Conservation (phyloP, 64 coral and sea anemone species). For the Actinia equina region DNA sequence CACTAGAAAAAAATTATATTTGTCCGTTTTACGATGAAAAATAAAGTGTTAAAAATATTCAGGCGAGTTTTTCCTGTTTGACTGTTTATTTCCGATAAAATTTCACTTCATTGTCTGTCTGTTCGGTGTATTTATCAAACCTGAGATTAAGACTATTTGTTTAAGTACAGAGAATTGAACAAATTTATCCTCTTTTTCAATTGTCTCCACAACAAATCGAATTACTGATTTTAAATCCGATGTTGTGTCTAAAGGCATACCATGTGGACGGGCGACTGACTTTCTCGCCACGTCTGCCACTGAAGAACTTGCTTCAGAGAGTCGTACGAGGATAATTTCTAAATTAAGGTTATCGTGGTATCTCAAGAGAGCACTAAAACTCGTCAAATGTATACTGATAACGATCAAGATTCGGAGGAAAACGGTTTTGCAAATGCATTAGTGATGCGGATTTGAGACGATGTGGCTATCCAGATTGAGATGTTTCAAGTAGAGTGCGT, state of each 20-base stretch:
- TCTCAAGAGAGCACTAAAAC: neutral
- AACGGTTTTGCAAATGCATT: constrained; percentile 3
- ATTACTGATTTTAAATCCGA: neutral
- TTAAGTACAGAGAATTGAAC: neutral
- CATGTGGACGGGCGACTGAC: neutral
- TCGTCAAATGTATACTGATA: neutral
- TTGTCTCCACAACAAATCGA: neutral
- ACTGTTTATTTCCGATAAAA: neutral
- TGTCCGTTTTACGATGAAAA: no score
- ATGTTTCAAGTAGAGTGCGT: neutral
- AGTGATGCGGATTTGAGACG: neutral
- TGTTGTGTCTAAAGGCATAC: neutral
- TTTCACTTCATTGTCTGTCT: neutral
- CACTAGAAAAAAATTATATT: neutral
- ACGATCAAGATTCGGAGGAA: neutral
- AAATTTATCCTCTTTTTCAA: constrained; percentile 1
- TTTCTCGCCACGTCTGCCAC: neutral
- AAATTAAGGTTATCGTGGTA: neutral
- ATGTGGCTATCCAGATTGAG: neutral
- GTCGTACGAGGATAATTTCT: neutral
- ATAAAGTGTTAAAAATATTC: neutral
- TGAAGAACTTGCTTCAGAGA: neutral
- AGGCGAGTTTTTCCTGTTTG: no score
- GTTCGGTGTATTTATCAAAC: neutral
- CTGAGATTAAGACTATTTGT: constrained; percentile 4